Base-by-base conservation (phyloP, 2,113 vertebrate species). In the Alligator mississippiensis region DNA sequence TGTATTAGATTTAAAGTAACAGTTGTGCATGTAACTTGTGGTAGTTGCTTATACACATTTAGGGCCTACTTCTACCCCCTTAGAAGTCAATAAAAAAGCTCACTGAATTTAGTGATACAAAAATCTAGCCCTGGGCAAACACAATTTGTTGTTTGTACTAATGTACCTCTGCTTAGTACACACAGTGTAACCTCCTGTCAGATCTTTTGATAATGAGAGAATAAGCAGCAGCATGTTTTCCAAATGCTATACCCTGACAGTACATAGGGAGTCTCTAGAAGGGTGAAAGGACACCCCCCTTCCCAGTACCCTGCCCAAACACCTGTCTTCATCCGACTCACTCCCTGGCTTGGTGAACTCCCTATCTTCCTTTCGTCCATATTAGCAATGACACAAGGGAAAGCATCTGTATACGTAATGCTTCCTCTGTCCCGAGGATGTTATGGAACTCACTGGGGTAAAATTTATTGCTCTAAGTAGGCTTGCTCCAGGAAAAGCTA, bases 141-240 rank as follows among this genome's bases (percentile, higher is more conserved):
- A 17, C 27, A 11, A 17, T 63, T 30, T 4, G 5, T 27, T 22
- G 10, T 9, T 19, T 28, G 57, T 11, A 27, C 72, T 17, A 34
- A 72, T 25, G 63, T 27, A 63, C 60, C 22, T 0, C 1, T 14
- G 17, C 5, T 30, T 7, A 9, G 14, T 8, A 38, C 82, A 34
- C 24, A 9, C 1, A 0, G 1, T 28, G 82, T 11, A 62, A 11
- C 47, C 9, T 38, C 54, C 27, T 4, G 1, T 11, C 34, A 72
- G 38, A 74, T 58, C 70, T 72, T 74, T 10, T n/a, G 78, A 28
- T 77, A 54, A 75, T 6, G 6, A 30, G 28, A 14, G 57, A 77
- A 25, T 38, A n/a, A 75, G 55, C 54, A 88, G 16, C 62, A 47
- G n/a, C 1, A 10, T 38, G 55, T n/a, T 19, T 61, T 77, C 66